Conservation (phyloP, 2,888 invertebrate species). For the Agriotes lineatus region DNA sequence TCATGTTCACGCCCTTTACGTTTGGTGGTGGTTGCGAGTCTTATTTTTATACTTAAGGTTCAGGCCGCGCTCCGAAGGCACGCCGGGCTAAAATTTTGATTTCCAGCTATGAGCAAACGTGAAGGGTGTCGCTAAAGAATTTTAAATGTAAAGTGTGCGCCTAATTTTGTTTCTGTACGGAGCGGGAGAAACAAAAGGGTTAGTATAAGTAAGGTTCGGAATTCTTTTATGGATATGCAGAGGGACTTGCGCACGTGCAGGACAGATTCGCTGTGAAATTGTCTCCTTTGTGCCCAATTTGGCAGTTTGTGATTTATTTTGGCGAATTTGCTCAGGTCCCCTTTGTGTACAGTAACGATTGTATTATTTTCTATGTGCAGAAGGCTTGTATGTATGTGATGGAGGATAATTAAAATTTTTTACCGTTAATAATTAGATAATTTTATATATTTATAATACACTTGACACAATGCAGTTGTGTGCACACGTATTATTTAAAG, state of each 20-base stretch:
- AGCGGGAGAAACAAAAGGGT: slow-evolving; percentile 5
- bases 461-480: background rate
- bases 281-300: too few species aligned
- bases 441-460: slow-evolving; percentile 31
- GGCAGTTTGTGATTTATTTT: too few species aligned
- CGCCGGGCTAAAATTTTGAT: background rate
- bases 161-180: slow-evolving; percentile 11
- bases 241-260: background rate
- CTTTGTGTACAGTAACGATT: slow-evolving; percentile 6
- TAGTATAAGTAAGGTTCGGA: slow-evolving; percentile 13
- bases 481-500: slow-evolving; percentile 27
- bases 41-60: background rate
- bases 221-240: slow-evolving; percentile 8
- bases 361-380: slow-evolving; percentile 25
- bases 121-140: slow-evolving; percentile 4
- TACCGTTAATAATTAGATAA: slow-evolving; percentile 41
- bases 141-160: slow-evolving; percentile 10
- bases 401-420: slow-evolving; percentile 43
- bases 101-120: slow-evolving; percentile 1
- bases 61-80: too few species aligned
- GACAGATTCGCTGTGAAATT: background rate
- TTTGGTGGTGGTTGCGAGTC: background rate
- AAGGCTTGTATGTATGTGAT: slow-evolving; percentile 44
- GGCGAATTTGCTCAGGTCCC: background rate
- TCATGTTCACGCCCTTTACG: slow-evolving; percentile 12